Base-by-base conservation (phyloP, 2,113 vertebrate species). In the Laterallus jamaicensis region DNA sequence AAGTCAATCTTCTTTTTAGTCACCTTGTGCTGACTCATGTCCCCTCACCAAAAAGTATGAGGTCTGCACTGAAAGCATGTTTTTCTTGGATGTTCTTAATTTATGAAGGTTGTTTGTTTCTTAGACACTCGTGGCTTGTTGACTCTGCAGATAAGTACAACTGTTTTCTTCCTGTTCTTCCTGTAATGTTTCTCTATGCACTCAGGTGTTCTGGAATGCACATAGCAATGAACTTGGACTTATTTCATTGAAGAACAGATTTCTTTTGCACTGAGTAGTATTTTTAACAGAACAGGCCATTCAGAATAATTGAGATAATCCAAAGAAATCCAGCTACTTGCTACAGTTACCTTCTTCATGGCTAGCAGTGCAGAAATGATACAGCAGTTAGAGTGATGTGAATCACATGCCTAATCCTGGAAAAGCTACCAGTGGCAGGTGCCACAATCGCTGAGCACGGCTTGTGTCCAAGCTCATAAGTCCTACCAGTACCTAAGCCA, bases 371-470 rank as follows among this genome's bases (percentile, higher is more conserved):
- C 9, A 63, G 66, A 82, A 94, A 56, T 47, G 77, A 86, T 69
- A 70, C 19, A 67, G 60, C 55, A 78, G 40, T 67, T 37, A 63
- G 40, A 15, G 40, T 63, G 50, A 69, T 58, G 10, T 31, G 40
- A 12, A 47, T 37, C 68, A 66, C 56, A 67, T 12, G 35, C 63
- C n/a, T 59, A 17, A 56, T 40, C 78, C 31, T 52, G 62, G 17
- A 56, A 35, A 80, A 78, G 35, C 28, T 37, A 21, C 15, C 19
- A 35, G 32, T 52, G 17, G 39, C 69, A 89, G 44, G 10, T 63
- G 31, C 37, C 13, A 40, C 1, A 1, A 20, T 73, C 50, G 39
- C 11, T 42, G 24, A 58, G 40, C 11, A 54, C 0, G 0, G 35
- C n/a, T 70, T 39, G 17, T 1, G 3, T n/a, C 62, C 60, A 54